These are phyloP conservation scores for Neuroterus valhalla DNA, from an alignment of 1,140 invertebrate genomes.

Conservation along the genomic window DNA sequence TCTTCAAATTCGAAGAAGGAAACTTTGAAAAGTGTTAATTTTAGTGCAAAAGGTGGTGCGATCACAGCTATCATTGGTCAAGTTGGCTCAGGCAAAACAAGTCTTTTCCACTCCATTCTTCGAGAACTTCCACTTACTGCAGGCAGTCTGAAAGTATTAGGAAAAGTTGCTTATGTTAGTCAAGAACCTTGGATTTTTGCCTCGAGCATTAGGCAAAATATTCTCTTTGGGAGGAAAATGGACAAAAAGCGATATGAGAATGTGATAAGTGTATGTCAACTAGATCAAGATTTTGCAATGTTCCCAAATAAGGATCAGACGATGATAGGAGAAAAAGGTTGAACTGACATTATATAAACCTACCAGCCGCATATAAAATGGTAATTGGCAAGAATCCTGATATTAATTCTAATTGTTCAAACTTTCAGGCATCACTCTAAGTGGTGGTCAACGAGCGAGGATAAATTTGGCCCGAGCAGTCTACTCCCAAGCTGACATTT, in stretches of 20 bases:
- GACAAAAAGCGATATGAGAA: constrained; percentile 83
- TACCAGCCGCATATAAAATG: too few species aligned
- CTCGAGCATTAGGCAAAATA: constrained; percentile 88
- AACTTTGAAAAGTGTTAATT: constrained; percentile 79
- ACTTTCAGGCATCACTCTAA: constrained; percentile 75
- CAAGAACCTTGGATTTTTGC: constrained; percentile 94
- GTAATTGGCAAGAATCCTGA: constrained; percentile 92
- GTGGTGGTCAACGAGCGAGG: too few species aligned
- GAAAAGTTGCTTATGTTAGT: constrained; percentile 89
- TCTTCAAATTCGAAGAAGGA: constrained; percentile 72
- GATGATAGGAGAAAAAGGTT: constrained; percentile 91
- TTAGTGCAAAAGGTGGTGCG: constrained; percentile 80
- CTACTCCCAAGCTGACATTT: too few species aligned
- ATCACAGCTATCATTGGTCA: constrained; percentile 87
- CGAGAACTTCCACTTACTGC: constrained; percentile 83
- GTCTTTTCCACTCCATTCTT: constrained; percentile 88
- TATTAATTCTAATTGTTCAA: constrained; percentile 76
- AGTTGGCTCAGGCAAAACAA: constrained; percentile 89
- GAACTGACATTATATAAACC: too few species aligned
- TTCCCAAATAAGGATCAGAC: constrained; percentile 89
- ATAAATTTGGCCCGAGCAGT: too few species aligned
- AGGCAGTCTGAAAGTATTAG: constrained; percentile 83
- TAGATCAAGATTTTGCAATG: constrained; percentile 86
- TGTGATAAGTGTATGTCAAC: constrained; percentile 84
- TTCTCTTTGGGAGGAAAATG: constrained; percentile 89